Percentiles rank a stretch among this genome's conserved stretches.
Evolutionary conservation across 2,888 invertebrate genomes (phyloP).

Genomic region (Syritta pipiens): DNA sequence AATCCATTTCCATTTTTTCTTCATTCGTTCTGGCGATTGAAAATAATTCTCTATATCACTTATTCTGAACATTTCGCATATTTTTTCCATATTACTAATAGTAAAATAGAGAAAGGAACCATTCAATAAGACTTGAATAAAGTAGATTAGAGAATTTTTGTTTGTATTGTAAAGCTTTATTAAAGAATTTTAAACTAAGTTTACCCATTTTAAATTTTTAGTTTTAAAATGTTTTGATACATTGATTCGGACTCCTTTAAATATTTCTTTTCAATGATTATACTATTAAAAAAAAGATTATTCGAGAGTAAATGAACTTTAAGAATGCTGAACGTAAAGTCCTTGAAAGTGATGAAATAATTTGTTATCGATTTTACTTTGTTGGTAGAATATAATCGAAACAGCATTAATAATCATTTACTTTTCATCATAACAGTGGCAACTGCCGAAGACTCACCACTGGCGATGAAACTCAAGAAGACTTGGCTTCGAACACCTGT

Average conservation of each 20-base stretch:
- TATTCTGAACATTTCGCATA: no score
- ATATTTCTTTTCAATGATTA: background rate
- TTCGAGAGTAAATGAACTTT: background rate
- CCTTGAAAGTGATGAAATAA: background rate
- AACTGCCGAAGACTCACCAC: slow-evolving; percentile 84
- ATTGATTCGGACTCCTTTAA: background rate
- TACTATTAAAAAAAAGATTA: background rate
- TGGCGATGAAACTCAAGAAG: slow-evolving; percentile 86
- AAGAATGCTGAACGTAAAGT: background rate
- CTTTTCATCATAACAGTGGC: slow-evolving; percentile 81
- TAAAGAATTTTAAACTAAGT: no score
- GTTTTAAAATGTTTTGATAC: slow-evolving; percentile 1
- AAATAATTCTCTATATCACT: no score
- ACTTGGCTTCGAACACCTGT: slow-evolving; percentile 86
- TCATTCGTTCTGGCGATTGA: no score
- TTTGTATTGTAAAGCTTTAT: no score
- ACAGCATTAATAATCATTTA: slow-evolving; percentile 50
- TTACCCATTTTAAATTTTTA: background rate
- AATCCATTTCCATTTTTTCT: no score
- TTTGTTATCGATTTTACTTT: slow-evolving; percentile 38
- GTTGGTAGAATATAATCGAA: slow-evolving; percentile 4
- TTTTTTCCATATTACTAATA: no score
- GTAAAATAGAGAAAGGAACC: no score
- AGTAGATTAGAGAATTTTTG: no score
- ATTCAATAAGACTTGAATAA: no score